phyloP scores from a whole-genome alignment of 2,113 vertebrate genomes.

The Sigmodon hispidus region DNA sequence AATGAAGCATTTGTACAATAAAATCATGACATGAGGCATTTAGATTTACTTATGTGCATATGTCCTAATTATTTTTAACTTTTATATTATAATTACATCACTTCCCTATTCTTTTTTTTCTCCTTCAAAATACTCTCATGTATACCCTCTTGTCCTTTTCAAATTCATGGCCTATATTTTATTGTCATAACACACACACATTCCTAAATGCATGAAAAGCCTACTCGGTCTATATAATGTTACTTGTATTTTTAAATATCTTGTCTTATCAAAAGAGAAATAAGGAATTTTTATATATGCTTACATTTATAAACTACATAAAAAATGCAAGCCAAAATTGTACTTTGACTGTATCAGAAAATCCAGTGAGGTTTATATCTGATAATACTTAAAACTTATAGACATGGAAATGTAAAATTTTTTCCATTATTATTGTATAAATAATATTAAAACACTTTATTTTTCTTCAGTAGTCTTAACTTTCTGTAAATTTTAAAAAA shows the following conservation, averaged over 20 bases:
- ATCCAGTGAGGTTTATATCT: neutral
- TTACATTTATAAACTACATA: neutral
- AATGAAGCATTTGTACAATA: neutral
- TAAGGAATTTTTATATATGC: neutral
- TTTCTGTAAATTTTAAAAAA: no score
- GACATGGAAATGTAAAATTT: neutral
- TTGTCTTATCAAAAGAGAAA: neutral
- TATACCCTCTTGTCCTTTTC: neutral
- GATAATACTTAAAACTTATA: neutral
- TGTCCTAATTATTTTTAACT: neutral
- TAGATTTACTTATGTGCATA: neutral
- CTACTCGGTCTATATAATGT: neutral
- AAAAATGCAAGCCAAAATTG: neutral
- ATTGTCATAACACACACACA: no score
- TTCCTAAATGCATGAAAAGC: neutral
- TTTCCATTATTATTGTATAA: neutral
- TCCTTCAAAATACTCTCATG: neutral
- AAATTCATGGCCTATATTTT: neutral
- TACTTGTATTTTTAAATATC: neutral
- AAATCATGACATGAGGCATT: neutral
- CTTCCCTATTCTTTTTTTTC: neutral
- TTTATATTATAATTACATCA: neutral
- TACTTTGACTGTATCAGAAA: neutral
- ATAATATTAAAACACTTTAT: neutral
- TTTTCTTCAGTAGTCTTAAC: neutral